Evolutionary conservation across 2,888 invertebrate genomes (phyloP).

Genomic region (Synanthedon formicaeformis): DNA sequence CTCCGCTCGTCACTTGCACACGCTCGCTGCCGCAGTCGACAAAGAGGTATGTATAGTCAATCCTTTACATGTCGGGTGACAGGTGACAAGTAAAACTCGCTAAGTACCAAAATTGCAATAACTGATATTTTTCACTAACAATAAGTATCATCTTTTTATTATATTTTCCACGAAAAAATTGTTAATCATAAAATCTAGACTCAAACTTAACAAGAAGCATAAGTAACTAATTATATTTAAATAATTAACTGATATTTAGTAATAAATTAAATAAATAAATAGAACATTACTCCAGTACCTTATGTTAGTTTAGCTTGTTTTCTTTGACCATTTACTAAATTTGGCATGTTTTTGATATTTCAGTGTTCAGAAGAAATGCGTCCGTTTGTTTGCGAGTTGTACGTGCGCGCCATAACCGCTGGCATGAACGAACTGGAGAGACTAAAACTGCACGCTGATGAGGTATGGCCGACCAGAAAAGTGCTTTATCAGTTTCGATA

Average conservation of each 20-base stretch:
- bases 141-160: no score
- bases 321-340: constrained; percentile 5
- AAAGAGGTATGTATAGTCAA: constrained; percentile 21
- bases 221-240: no score
- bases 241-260: no score
- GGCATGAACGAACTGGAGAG: constrained; percentile 82
- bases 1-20: constrained; percentile 76
- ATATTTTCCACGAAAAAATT: no score
- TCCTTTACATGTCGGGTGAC: no score
- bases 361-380: constrained; percentile 70
- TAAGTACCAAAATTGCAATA: no score
- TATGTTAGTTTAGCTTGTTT: neutral
- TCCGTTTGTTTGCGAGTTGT: constrained; percentile 77
- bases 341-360: constrained; percentile 14
- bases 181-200: no score
- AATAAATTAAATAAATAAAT: neutral
- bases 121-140: no score
- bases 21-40: constrained; percentile 69
- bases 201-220: no score
- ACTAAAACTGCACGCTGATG: constrained; percentile 69
- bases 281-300: neutral
- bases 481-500: no score
- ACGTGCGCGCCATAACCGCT: constrained; percentile 79
- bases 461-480: no score
- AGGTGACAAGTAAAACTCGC: no score